Conservation (phyloP, 2,888 invertebrate species). For the Plebejus argus region DNA sequence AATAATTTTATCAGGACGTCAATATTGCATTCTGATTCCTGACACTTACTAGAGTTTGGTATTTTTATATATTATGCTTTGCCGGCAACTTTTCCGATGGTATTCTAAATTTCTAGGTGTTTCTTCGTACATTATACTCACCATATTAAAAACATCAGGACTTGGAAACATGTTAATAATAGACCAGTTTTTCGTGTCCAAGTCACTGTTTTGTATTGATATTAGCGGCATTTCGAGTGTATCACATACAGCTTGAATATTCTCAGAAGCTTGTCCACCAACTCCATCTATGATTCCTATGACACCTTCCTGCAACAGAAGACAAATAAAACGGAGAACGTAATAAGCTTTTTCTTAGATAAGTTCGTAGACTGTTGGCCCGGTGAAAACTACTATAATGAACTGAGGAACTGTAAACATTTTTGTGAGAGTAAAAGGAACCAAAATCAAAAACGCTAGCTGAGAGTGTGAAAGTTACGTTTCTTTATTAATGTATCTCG, state of each 20-base stretch:
- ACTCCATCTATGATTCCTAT: slow-evolving; percentile 93
- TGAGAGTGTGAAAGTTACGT: not conserved
- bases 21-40: too few relatives aligned
- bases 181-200: slow-evolving; percentile 69
- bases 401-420: too few relatives aligned
- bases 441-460: not conserved
- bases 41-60: too few relatives aligned
- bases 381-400: too few relatives aligned
- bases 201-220: slow-evolving; percentile 87
- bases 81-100: too few relatives aligned
- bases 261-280: slow-evolving; percentile 85
- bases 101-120: too few relatives aligned
- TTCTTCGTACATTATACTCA: slow-evolving; percentile 44
- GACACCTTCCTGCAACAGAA: slow-evolving; percentile 82
- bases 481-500: too few relatives aligned
- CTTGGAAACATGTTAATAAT: slow-evolving; percentile 87
- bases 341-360: not conserved
- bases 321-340: not conserved
- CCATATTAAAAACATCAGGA: slow-evolving; percentile 62
- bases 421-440: not conserved
- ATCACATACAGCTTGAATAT: slow-evolving; percentile 92
- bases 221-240: slow-evolving; percentile 92
- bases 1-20: too few relatives aligned
- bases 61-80: too few relatives aligned
- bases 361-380: too few relatives aligned